Percentiles rank a stretch among this genome's conserved stretches.
Conservation (phyloP, 2,797 vertebrate species). For the Enteromius anoplus region DNA sequence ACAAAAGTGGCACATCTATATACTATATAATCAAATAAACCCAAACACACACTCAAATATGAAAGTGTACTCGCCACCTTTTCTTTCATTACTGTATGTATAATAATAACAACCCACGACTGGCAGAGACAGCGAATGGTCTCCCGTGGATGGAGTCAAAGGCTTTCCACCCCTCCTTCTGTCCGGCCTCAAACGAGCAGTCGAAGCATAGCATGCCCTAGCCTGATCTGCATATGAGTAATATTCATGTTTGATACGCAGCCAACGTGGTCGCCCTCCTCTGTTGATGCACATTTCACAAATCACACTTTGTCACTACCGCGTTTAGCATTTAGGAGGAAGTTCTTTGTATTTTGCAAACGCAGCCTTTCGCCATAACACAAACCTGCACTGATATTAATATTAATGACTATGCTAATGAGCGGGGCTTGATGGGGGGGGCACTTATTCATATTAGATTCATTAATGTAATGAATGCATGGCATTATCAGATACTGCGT, state of each 20-base stretch:
- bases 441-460: constrained; percentile 79
- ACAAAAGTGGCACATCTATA: too few species aligned
- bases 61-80: not conserved
- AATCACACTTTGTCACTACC: constrained; percentile 26
- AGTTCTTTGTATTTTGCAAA: constrained; percentile 43
- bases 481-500: constrained; percentile 75
- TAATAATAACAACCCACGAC: constrained; percentile 22
- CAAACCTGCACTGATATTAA: constrained; percentile 73
- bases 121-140: constrained; percentile 24
- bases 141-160: constrained; percentile 52
- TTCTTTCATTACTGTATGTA: constrained; percentile 2
- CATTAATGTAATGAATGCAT: constrained; percentile 82
- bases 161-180: constrained; percentile 43
- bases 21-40: not conserved
- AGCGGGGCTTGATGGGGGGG: constrained; percentile 67
- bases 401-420: constrained; percentile 82
- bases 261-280: constrained; percentile 24
- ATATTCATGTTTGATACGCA: constrained; percentile 33
- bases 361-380: constrained; percentile 62
- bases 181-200: constrained; percentile 31
- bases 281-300: constrained; percentile 15
- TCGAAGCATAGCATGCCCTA: constrained; percentile 25
- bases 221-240: constrained; percentile 47
- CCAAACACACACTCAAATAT: constrained; percentile 27
- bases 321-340: constrained; percentile 38